Base-by-base conservation (phyloP, 2,888 invertebrate genomes). In the Deilephila elpenor region DNA sequence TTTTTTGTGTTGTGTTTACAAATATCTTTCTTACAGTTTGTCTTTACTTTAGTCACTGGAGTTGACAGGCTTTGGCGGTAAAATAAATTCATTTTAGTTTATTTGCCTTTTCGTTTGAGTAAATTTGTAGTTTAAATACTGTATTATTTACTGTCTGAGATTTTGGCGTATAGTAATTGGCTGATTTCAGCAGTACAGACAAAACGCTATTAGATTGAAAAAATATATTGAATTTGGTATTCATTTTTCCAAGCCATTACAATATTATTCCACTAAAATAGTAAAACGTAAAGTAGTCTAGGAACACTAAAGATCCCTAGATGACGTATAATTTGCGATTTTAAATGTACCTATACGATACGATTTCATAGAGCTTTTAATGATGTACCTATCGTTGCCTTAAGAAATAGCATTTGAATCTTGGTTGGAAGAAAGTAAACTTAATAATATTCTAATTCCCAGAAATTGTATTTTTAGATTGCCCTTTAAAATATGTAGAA, bases 1-100 rank as follows among this genome's bases (percentile, higher is more conserved):
- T 73, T 80, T 80, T 78, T 77, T 73, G 76, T 82, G 83, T 73
- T 59, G n/a, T 67, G 59, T 73, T 73, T 73, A 67, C 59, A 73
- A 73, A 67, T 67, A 44, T 59, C 8, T 44, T 25, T 67, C 19
- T 64, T 59, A 19, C 64, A 62, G 56, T 53, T 72, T 32, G 62
- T 64, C 25, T 59, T 67, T 67, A 56, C 72, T 64, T 67, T 72
- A 72, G 61, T 64, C 34, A 67, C 14, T 37, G 37, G 56, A 56
- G 59, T n/a, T 59, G 59, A 59, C 72, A 73, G 37, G 5, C 67
- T 17, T 51, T 51, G 67, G 14, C 17, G 25, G 44, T 64, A 44
- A 44, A 51, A 51, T 51, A 17, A 51, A 67, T 25, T 67, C 25
- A 17, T 67, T 67, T 67, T 51, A 14, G 44, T 25, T 20, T 5